Conservation (phyloP, 2,797 vertebrate species). For the Threskiornis aethiopicus region DNA sequence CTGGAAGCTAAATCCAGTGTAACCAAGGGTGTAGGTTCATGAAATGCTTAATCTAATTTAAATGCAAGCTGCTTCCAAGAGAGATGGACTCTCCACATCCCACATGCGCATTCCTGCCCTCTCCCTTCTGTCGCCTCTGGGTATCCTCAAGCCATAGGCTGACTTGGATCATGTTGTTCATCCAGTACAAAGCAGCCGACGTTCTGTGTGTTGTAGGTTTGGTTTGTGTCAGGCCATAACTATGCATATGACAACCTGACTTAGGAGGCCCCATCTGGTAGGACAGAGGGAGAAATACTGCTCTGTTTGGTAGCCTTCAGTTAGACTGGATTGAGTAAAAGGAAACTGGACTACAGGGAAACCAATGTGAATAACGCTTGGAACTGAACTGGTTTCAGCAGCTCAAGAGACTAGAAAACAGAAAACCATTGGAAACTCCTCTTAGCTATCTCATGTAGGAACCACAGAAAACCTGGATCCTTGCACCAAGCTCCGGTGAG, state of each 20-base stretch:
- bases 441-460: background rate
- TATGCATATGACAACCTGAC: background rate
- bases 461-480: background rate
- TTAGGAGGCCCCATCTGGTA: background rate
- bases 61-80: background rate
- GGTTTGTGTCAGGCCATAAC: background rate
- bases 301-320: background rate
- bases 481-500: background rate
- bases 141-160: fast-evolving
- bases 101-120: background rate
- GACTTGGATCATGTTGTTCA: background rate
- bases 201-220: background rate
- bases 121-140: background rate
- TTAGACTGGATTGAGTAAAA: background rate
- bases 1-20: background rate
- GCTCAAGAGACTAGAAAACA: background rate
- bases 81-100: background rate
- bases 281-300: background rate
- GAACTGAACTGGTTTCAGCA: background rate
- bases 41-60: background rate
- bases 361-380: background rate
- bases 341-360: background rate
- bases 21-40: background rate
- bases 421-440: background rate
- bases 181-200: background rate